Evolutionary conservation across 2,797 vertebrate species (phyloP).

Genomic region (Limosa lapponica): DNA sequence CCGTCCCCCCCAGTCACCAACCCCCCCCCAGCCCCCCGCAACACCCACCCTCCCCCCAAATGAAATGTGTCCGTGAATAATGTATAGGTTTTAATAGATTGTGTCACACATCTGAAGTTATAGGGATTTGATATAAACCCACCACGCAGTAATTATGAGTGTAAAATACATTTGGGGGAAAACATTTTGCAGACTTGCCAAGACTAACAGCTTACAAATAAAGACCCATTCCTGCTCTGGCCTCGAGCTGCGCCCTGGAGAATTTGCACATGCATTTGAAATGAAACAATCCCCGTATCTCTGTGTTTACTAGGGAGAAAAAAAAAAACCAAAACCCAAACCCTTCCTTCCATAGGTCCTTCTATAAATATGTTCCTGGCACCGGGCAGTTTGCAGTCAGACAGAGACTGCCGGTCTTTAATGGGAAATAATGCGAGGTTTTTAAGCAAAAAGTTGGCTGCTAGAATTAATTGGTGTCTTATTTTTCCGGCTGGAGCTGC

Average conservation of each 20-base stretch:
- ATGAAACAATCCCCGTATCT: constrained; percentile 33
- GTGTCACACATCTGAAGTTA: constrained; percentile 61
- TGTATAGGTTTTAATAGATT: constrained; percentile 35
- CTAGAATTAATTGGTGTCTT: constrained; percentile 35
- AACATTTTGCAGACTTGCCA: constrained; percentile 26
- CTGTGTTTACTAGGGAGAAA: neutral
- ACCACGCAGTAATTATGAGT: constrained; percentile 60
- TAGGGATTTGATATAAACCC: constrained; percentile 54
- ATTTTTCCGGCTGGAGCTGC: constrained; percentile 27
- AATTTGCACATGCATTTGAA: constrained; percentile 63
- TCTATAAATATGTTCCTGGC: neutral
- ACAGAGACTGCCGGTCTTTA: neutral
- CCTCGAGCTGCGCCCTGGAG: constrained; percentile 62
- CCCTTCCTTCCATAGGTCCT: neutral
- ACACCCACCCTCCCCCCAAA: neutral
- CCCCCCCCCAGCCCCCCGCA: neutral
- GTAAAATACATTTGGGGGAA: constrained; percentile 58
- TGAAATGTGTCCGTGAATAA: neutral
- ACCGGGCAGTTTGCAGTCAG: neutral
- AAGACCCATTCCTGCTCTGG: constrained; percentile 14
- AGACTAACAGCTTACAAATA: constrained; percentile 64
- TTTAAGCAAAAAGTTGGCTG: constrained; percentile 16
- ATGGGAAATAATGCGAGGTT: constrained; percentile 7
- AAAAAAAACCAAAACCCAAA: neutral
- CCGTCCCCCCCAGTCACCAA: neutral